These are phyloP conservation scores for Dexiosoma caninum DNA, from an alignment of 2,888 invertebrate species.

Conservation along the genomic window DNA sequence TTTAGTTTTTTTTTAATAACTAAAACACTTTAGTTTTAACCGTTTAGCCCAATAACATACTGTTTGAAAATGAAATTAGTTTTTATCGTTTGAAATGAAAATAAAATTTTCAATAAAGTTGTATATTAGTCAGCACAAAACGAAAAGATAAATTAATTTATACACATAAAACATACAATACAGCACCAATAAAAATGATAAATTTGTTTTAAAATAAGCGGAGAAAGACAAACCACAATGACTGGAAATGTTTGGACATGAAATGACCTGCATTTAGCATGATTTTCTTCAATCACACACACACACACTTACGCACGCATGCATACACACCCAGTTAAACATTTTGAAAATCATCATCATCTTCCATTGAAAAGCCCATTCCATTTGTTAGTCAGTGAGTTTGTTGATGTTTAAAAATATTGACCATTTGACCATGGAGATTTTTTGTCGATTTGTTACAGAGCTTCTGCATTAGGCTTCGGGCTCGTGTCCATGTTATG, in stretches of 20 bases:
- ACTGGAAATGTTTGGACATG: constrained; percentile 33
- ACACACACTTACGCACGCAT: neutral
- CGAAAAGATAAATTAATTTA: neutral
- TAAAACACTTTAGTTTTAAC: constrained; percentile 11
- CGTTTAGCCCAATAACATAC: constrained; percentile 48
- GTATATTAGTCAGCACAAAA: neutral
- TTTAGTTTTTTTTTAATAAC: neutral
- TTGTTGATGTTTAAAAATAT: constrained; percentile 27
- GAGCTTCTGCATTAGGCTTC: neutral
- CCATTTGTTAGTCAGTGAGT: neutral
- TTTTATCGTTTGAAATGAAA: neutral
- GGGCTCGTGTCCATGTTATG: constrained; percentile 25
- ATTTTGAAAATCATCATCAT: neutral
- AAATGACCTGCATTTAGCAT: constrained; percentile 29
- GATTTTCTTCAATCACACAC: constrained; percentile 23
- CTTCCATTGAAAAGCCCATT: neutral
- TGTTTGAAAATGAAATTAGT: constrained; percentile 1
- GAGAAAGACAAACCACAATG: constrained; percentile 19
- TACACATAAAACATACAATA: neutral
- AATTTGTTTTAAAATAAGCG: constrained; percentile 30
- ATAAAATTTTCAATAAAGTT: neutral
- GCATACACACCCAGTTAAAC: neutral
- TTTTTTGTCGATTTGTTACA: neutral
- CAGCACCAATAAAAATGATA: neutral
- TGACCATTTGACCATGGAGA: constrained; percentile 33